These are phyloP conservation scores for Spea bombifrons DNA, from an alignment of 2,113 vertebrate genomes.

Conservation along the genomic window DNA sequence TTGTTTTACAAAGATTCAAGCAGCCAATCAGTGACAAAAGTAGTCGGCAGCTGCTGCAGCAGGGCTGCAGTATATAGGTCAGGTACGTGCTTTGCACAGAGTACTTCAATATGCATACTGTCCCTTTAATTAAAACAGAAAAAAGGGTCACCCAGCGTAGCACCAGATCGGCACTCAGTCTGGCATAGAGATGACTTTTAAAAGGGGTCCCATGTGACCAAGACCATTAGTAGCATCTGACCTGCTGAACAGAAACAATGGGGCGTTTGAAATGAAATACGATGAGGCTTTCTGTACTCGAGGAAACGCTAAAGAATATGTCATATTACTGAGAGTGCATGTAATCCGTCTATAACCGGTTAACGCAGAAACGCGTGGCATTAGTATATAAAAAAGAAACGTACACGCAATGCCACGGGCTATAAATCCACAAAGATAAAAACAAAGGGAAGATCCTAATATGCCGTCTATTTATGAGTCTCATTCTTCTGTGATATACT, in stretches of 20 bases:
- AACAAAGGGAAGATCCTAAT: neutral
- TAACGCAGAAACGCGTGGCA: conserved; percentile 1
- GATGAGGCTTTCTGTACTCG: neutral
- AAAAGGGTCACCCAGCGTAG: too few relatives aligned
- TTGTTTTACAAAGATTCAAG: too few relatives aligned
- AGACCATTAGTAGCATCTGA: conserved; percentile 21
- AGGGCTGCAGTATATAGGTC: too few relatives aligned
- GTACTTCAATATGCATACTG: too few relatives aligned
- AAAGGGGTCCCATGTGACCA: conserved; percentile 19
- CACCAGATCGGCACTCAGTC: too few relatives aligned
- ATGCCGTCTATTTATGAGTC: neutral
- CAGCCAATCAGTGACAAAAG: too few relatives aligned
- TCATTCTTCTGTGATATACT: neutral
- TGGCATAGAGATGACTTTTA: neutral
- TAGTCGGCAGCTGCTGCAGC: too few relatives aligned
- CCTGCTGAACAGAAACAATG: conserved; percentile 13
- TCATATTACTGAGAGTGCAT: conserved; percentile 9
- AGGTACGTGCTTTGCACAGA: too few relatives aligned
- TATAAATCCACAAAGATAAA: neutral
- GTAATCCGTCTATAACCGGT: conserved; percentile 7
- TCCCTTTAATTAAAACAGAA: too few relatives aligned
- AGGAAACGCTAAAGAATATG: conserved; percentile 1
- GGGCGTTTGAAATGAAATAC: neutral
- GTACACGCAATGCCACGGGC: neutral
- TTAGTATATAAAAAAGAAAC: neutral